These are phyloP conservation scores for Proctacanthus coquilletti DNA, from an alignment of 1,140 invertebrate species.

Conservation along the genomic window DNA sequence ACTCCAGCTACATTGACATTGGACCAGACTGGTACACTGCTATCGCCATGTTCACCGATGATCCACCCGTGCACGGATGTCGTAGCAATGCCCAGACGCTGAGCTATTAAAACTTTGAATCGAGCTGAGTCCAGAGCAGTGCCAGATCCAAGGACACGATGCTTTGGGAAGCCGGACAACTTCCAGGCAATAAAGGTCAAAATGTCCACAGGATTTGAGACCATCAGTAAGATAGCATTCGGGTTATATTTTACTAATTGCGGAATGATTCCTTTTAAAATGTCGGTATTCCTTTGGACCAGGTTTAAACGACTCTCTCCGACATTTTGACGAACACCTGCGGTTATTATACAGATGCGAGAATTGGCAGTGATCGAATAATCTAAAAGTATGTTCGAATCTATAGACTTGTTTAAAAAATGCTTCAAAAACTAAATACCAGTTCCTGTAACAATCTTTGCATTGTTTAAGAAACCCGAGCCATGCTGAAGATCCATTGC, in stretches of 20 bases:
- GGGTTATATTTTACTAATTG: slow-evolving; percentile 54
- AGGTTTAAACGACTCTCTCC: slow-evolving; percentile 61
- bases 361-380: slow-evolving; percentile 57
- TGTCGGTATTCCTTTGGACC: slow-evolving; percentile 70
- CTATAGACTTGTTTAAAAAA: no score
- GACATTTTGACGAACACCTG: slow-evolving; percentile 66
- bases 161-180: slow-evolving; percentile 61
- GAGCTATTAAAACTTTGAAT: slow-evolving; percentile 64
- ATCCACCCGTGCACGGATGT: slow-evolving; percentile 69
- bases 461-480: background rate
- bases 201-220: slow-evolving; percentile 76
- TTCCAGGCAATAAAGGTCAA: slow-evolving; percentile 79
- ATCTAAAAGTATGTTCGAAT: slow-evolving; percentile 41
- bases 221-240: slow-evolving; percentile 60
- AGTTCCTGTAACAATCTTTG: background rate
- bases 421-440: slow-evolving; percentile 26
- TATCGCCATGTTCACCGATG: slow-evolving; percentile 66
- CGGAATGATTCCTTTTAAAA: slow-evolving; percentile 66
- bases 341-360: slow-evolving; percentile 66
- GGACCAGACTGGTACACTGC: slow-evolving; percentile 52
- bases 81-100: slow-evolving; percentile 56
- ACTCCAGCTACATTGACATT: slow-evolving; percentile 47
- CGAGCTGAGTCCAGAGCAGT: slow-evolving; percentile 74
- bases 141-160: slow-evolving; percentile 69
- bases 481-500: background rate